Base-by-base conservation (phyloP, 2,113 vertebrate genomes). In the Oxyura jamaicensis region DNA sequence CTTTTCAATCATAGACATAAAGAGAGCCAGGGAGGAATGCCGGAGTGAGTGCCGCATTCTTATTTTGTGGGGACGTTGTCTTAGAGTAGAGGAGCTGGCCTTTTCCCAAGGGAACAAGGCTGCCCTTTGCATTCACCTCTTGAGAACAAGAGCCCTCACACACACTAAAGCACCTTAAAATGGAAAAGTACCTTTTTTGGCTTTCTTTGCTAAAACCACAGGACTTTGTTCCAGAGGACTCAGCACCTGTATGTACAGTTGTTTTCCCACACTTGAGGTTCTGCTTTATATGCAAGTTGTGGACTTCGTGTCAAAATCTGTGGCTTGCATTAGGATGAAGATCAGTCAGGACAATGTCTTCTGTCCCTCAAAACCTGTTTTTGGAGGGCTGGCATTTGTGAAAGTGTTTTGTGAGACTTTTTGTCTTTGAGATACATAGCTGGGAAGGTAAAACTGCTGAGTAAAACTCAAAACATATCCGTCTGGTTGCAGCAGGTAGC, bases 71-170 rank as follows among this genome's bases (percentile, higher is more conserved):
- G 71, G 58, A 46, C 5, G 0, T 93, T 92, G 86, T 65, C 60
- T 87, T 66, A 25, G 68, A n/a, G 31, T 10, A 20, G 48, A 60
- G 72, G 59, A 86, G 28, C 59, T 95, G 82, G 67, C 55, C 10
- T 86, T 90, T 93, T 97, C 93, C 83, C 68, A 94, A 75, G 85
- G 84, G 83, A 95, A 42, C 1, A 8, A 69, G 75, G 23, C 76
- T 86, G 60, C 65, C 72, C 76, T 78, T 86, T 1, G 3, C 42
- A 33, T 85, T 77, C 6, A 1, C 65, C 35, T 73, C 58, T 91
- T 76, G 74, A 85, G 81, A 95, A 73, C 67, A 91, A 95, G 75
- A 74, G 46, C 76, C 56, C 44, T 76, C 63, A 35, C 29, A 56
- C 26, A 60, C 44, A 50, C 31, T 62, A 33, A 91, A 76, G 8